Evolutionary conservation across 2,888 invertebrate genomes (phyloP), one percentile per base, ranked within the genome.

Genomic region (Plusia festucae): DNA sequence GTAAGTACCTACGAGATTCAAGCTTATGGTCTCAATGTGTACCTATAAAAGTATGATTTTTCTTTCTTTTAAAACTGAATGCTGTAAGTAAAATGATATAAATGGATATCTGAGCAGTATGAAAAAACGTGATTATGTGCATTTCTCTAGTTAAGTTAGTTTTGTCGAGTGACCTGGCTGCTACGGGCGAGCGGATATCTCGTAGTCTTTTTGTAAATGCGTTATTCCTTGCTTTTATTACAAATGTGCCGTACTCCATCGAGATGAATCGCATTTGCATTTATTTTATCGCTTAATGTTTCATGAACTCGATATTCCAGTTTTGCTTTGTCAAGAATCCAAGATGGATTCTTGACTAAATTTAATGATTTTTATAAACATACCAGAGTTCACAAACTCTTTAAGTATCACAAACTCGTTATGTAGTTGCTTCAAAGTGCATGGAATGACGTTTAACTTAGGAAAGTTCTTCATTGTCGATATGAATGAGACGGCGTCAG

Each of bases 161-260:
- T 78, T 65, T 40, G 56, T 60, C 51, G 53, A 66, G 52, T 54
- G 60, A 65, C 57, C 53, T 15, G 30, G 52, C 49, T 9, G 15
- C 60, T 46, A n/a, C 40, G 16, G 46, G 44, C 40, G 55, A 44
- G 63, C 32, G 44, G 16, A 18, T 40, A n/a, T 32, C 34, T 60
- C n/a, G 20, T 65, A 20, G 62, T 74, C 46, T 49, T 73, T 79
- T 76, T 68, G 24, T 65, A 60, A 67, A 65, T 20, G 66, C 67
- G 63, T 69, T 65, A 56, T 60, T 67, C 34, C n/a, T 60, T 70
- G 40, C 56, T 59, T 44, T 64, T 62, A 51, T 60, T 55, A 52
- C 20, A 22, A 62, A 56, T 51, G n/a, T 52, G 60, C 59, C 55
- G 57, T 8, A 53, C 53, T 30, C 16, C 63, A 62, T 24, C 24